Percentiles rank a stretch among this genome's conserved stretches.
phyloP scores from a whole-genome alignment of 2,113 vertebrate species.

The Mohoua ochrocephala region DNA sequence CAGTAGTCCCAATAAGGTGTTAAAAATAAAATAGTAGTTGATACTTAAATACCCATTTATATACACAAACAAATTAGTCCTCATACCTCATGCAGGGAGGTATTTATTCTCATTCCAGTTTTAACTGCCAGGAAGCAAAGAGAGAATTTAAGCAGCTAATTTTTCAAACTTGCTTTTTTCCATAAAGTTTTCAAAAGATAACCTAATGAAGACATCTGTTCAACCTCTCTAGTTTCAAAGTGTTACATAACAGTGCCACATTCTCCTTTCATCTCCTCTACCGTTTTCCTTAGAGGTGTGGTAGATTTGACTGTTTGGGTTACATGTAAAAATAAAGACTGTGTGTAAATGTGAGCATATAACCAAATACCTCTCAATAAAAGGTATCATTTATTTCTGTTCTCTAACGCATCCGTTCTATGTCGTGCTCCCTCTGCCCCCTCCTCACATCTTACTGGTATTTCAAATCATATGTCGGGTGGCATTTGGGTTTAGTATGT shows the following conservation, averaged over 20 bases:
- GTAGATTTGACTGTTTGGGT: neutral
- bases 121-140: slow-evolving; percentile 48
- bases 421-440: neutral
- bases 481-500: neutral
- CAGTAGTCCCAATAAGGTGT: slow-evolving; percentile 12
- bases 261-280: neutral
- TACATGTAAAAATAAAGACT: neutral
- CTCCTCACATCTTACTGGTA: neutral
- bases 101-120: slow-evolving; percentile 45
- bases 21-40: slow-evolving; percentile 55
- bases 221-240: neutral
- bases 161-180: slow-evolving; percentile 17
- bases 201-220: neutral
- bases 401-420: neutral
- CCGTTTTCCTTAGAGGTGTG: neutral
- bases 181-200: neutral
- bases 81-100: slow-evolving; percentile 33
- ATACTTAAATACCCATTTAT: slow-evolving; percentile 37
- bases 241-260: neutral
- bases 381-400: neutral
- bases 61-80: slow-evolving; percentile 48
- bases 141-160: slow-evolving; percentile 20
- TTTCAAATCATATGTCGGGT: neutral
- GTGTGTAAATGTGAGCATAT: neutral
- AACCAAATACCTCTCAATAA: neutral